Evolutionary conservation across 2,888 invertebrate species (phyloP).

Genomic region (Invenusta paracnida): DNA sequence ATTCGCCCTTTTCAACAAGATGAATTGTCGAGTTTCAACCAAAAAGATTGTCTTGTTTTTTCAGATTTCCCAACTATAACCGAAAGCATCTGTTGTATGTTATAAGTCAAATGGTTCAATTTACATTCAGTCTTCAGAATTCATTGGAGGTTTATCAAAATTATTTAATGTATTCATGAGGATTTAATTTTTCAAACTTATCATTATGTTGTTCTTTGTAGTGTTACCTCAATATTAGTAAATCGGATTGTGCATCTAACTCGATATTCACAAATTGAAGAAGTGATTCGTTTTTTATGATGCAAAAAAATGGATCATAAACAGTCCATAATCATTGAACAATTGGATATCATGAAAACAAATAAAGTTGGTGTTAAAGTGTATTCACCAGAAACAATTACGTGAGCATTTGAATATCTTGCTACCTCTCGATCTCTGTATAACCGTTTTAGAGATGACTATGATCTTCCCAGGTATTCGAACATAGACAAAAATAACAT

Average conservation of each 20-base stretch:
- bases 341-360: neutral
- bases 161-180: neutral
- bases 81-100: neutral
- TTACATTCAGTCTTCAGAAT: neutral
- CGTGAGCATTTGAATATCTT: neutral
- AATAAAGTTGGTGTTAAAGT: neutral
- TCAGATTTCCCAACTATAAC: neutral
- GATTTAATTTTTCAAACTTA: neutral
- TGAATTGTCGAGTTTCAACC: neutral
- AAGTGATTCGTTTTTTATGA: neutral
- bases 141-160: neutral
- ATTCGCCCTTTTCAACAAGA: neutral
- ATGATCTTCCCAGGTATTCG: neutral
- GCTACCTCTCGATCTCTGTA: neutral
- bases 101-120: neutral
- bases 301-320: neutral
- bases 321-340: neutral
- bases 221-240: neutral
- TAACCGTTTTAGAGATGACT: neutral
- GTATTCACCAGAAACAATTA: neutral
- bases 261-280: neutral
- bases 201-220: neutral
- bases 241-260: neutral
- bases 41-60: neutral
- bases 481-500: too few species aligned